phyloP scores from a whole-genome alignment of 1,140 invertebrate species.

The Dysdera silvatica region DNA sequence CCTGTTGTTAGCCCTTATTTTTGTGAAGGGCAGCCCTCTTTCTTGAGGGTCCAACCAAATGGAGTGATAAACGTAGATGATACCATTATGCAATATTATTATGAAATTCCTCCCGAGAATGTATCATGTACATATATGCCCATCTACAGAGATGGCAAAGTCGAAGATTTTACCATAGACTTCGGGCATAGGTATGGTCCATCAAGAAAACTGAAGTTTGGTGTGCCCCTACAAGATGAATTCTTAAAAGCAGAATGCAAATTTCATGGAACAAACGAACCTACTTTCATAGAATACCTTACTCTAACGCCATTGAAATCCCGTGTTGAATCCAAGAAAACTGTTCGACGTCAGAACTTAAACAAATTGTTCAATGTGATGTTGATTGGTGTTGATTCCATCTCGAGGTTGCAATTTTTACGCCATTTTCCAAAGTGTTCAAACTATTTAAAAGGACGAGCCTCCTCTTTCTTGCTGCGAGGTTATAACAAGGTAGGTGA shows the following conservation, averaged over 20 bases:
- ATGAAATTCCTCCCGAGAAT: constrained; percentile 4
- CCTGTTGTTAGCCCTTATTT: constrained; percentile 25
- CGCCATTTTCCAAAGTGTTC: constrained; percentile 36
- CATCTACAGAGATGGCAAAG: neutral
- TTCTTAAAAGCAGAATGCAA: constrained; percentile 18
- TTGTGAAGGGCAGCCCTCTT: constrained; percentile 9
- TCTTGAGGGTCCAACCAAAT: constrained; percentile 9
- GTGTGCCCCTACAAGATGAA: constrained; percentile 11
- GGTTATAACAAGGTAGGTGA: constrained; percentile 41
- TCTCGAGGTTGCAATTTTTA: constrained; percentile 35
- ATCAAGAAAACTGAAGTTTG: neutral
- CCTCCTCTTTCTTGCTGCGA: constrained; percentile 15
- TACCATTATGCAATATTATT: constrained; percentile 18
- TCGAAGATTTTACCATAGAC: neutral
- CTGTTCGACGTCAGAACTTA: neutral
- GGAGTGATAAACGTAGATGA: constrained; percentile 14
- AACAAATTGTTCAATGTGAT: constrained; percentile 31
- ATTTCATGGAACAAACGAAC: neutral
- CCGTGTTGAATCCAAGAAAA: constrained; percentile 9
- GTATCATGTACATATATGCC: constrained; percentile 9
- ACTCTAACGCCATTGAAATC: constrained; percentile 25
- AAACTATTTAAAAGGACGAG: neutral
- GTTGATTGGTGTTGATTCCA: constrained; percentile 38
- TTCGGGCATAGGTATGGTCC: neutral
- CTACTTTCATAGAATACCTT: constrained; percentile 9